A percentile compares a stretch with the other conserved stretches of the same genome.
phyloP scores from a whole-genome alignment of 2,888 invertebrate genomes.

The Brenthis ino region DNA sequence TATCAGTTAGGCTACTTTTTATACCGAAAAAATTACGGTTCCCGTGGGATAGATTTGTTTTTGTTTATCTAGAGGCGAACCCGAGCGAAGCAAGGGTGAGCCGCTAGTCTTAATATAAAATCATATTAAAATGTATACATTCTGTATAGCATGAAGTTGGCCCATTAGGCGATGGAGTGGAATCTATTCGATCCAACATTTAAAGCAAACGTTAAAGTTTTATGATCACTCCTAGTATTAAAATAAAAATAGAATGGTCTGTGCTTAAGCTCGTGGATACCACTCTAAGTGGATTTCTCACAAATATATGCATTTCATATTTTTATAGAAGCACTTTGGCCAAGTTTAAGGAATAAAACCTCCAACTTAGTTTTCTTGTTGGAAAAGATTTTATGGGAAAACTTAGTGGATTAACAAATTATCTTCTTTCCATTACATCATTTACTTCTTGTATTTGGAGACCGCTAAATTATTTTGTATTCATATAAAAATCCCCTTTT shows the following conservation, averaged over 20 bases:
- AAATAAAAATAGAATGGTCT: constrained; percentile 25
- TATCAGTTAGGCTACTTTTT: too few species aligned
- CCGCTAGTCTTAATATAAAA: neutral
- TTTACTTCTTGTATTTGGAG: constrained; percentile 4
- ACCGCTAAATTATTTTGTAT: neutral
- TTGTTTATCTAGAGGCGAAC: too few species aligned
- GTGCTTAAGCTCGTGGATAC: constrained; percentile 22
- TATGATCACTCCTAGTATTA: constrained; percentile 36
- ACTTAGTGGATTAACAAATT: constrained; percentile 22
- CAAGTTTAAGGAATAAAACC: constrained; percentile 20
- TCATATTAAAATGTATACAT: neutral
- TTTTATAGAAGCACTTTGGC: constrained; percentile 25
- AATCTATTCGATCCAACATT: constrained; percentile 5
- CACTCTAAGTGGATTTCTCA: constrained; percentile 27
- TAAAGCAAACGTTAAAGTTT: constrained; percentile 27
- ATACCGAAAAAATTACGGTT: too few species aligned
- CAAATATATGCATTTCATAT: constrained; percentile 29
- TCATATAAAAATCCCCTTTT: too few species aligned
- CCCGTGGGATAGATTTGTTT: too few species aligned
- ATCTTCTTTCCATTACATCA: constrained; percentile 19
- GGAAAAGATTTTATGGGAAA: constrained; percentile 16
- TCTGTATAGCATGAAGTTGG: neutral
- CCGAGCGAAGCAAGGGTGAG: too few species aligned
- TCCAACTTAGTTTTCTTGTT: constrained; percentile 16
- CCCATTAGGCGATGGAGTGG: neutral